Evolutionary conservation across 2,113 vertebrate species (phyloP).

Genomic region (Ranitomeya imitator): DNA sequence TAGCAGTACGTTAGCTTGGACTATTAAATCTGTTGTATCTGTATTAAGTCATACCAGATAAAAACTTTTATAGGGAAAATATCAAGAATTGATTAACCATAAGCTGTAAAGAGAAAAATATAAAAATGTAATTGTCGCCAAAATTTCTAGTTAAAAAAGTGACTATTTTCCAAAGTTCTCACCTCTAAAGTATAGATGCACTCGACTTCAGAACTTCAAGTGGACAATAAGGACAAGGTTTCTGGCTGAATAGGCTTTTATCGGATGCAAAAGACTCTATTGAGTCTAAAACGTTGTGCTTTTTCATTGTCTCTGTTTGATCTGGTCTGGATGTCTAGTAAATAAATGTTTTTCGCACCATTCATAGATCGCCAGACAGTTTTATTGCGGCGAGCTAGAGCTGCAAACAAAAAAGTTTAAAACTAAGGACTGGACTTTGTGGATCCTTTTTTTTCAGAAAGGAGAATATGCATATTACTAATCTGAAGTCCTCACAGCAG

Average conservation of each 20-base stretch:
- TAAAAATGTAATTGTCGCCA: neutral
- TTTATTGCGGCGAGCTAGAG: slow-evolving; percentile 32
- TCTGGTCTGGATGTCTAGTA: slow-evolving; percentile 50
- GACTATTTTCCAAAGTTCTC: slow-evolving; percentile 28
- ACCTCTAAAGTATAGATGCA: slow-evolving; percentile 37
- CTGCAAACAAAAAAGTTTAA: neutral
- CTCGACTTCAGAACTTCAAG: slow-evolving; percentile 30
- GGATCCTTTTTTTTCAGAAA: neutral
- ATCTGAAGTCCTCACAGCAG: slow-evolving; percentile 27
- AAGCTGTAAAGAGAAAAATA: neutral
- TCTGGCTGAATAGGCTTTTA: slow-evolving; percentile 55
- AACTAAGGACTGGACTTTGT: slow-evolving; percentile 13
- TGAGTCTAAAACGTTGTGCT: slow-evolving; percentile 49
- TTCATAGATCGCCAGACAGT: slow-evolving; percentile 40
- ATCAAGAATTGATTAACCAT: neutral
- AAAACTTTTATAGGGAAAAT: neutral
- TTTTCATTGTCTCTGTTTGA: slow-evolving; percentile 56
- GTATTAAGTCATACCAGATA: too few species aligned
- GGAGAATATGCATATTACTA: slow-evolving; percentile 17
- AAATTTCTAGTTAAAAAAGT: neutral
- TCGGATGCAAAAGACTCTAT: slow-evolving; percentile 57
- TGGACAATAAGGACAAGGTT: slow-evolving; percentile 53
- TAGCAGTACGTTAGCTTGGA: neutral
- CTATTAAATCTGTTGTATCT: neutral
- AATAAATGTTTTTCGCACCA: slow-evolving; percentile 56